Evolutionary conservation across 2,888 invertebrate species (phyloP).

Genomic region (Brachypterus glaber): DNA sequence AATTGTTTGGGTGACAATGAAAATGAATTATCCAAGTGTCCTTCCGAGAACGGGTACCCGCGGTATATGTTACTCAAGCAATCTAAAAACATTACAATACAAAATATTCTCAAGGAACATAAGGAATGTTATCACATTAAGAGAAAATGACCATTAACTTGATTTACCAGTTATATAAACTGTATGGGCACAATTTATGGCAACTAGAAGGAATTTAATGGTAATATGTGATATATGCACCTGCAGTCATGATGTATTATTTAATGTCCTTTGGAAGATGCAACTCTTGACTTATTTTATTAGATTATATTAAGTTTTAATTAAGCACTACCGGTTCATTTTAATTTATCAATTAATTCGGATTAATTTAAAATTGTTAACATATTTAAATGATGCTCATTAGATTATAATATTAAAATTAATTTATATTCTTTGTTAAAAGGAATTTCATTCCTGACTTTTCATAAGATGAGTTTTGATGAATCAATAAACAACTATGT

Average conservation of each 20-base stretch:
- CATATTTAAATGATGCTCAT: too few relatives aligned
- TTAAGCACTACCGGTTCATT: too few relatives aligned
- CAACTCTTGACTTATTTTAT: too few relatives aligned
- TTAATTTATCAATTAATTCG: too few relatives aligned
- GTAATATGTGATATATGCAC: conserved; percentile 34
- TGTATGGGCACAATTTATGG: conserved; percentile 27
- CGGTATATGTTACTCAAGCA: conserved; percentile 13
- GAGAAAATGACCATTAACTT: conserved; percentile 31
- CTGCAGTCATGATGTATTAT: conserved; percentile 22
- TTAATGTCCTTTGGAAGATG: conserved; percentile 19
- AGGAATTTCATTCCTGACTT: too few relatives aligned
- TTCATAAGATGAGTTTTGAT: too few relatives aligned
- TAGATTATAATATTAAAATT: too few relatives aligned
- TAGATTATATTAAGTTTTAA: too few relatives aligned
- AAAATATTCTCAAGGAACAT: conserved; percentile 27
- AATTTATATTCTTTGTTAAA: too few relatives aligned
- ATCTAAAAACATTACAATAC: conserved; percentile 27
- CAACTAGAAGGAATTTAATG: conserved; percentile 31
- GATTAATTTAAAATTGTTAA: too few relatives aligned
- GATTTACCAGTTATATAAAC: conserved; percentile 33
- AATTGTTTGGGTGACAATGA: conserved; percentile 18
- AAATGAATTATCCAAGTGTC: conserved; percentile 17
- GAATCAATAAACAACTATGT: too few relatives aligned
- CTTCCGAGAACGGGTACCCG: conserved; percentile 11
- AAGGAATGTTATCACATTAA: conserved; percentile 32